Evolutionary conservation across 1,140 invertebrate species (phyloP).

Genomic region (Bicyclus anynana): DNA sequence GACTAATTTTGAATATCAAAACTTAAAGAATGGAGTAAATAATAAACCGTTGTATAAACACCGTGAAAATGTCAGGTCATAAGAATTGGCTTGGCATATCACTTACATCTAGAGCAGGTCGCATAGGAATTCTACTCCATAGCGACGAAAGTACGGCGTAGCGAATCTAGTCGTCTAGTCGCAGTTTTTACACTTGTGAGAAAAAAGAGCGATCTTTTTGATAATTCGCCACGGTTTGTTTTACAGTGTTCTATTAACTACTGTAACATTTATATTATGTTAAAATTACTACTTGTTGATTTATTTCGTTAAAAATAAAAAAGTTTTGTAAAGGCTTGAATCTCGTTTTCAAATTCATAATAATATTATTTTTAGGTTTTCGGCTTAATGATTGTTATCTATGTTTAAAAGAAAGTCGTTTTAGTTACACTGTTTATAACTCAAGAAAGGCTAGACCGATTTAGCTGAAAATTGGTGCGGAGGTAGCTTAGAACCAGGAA

Average conservation of each 20-base stretch:
- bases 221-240: conserved; percentile 1
- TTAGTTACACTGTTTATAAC: no score
- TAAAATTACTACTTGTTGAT: no score
- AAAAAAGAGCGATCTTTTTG: not conserved
- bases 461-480: no score
- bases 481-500: no score
- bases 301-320: not conserved
- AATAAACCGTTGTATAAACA: not conserved
- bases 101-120: not conserved
- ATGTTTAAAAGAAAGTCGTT: no score
- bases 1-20: no score
- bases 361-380: no score
- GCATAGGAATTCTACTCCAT: not conserved
- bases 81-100: not conserved
- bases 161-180: not conserved
- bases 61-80: not conserved
- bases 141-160: not conserved
- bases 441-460: no score
- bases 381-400: no score
- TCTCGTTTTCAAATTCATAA: no score
- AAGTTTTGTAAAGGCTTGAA: not conserved
- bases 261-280: no score
- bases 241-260: not conserved
- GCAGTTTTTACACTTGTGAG: not conserved
- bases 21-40: no score